Percentiles rank a stretch among this genome's conserved stretches.
phyloP scores from a whole-genome alignment of 2,113 vertebrate genomes.

The Tragelaphus buxtoni region DNA sequence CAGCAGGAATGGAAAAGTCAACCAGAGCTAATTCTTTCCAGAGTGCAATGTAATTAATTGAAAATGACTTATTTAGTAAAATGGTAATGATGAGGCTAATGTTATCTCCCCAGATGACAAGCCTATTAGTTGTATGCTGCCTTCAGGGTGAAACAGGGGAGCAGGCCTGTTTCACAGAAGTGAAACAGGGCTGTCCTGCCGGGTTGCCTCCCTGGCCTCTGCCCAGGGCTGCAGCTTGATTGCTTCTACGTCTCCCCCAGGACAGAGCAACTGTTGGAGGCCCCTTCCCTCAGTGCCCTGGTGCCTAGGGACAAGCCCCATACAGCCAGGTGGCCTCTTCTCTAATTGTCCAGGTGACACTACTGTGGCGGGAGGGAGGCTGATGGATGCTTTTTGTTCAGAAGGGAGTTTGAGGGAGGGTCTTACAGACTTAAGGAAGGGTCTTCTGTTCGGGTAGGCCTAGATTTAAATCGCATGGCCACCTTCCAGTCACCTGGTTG shows the following conservation, averaged over 20 bases:
- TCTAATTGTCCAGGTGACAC: neutral
- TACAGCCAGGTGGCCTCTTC: neutral
- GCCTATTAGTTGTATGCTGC: slow-evolving; percentile 62
- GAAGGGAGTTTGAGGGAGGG: neutral
- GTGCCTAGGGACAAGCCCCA: neutral
- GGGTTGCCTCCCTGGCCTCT: neutral
- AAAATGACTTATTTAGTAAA: slow-evolving; percentile 72
- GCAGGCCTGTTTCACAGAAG: neutral
- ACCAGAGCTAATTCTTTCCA: slow-evolving; percentile 57
- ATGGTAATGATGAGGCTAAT: slow-evolving; percentile 56
- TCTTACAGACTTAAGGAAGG: neutral
- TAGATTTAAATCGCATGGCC: neutral
- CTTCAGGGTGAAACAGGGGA: slow-evolving; percentile 20
- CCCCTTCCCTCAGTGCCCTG: neutral
- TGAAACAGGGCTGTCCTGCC: neutral
- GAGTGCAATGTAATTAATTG: slow-evolving; percentile 70
- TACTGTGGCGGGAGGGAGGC: neutral
- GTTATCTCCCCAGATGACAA: slow-evolving; percentile 65
- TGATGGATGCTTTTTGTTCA: neutral
- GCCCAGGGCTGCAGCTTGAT: neutral
- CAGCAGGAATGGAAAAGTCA: slow-evolving; percentile 51
- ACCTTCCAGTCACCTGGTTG: neutral
- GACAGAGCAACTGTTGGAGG: neutral
- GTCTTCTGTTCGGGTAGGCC: neutral
- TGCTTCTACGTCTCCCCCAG: neutral